Evolutionary conservation across 2,888 invertebrate species (phyloP).

Genomic region (Homarus gammarus): DNA sequence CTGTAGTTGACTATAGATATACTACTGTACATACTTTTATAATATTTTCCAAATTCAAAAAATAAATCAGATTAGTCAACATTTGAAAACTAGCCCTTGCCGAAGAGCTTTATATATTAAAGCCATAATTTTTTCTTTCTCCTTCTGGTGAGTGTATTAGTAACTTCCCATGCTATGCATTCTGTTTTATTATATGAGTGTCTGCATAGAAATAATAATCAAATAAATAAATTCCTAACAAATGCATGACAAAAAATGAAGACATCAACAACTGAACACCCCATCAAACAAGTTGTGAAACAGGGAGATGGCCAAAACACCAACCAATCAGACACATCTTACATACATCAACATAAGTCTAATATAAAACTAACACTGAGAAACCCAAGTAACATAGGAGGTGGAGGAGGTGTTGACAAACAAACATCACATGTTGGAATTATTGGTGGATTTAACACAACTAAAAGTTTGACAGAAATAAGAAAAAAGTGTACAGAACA

Average conservation of each 20-base stretch:
- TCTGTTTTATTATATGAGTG: slow-evolving; percentile 12
- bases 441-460: background rate
- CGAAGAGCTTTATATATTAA: slow-evolving; percentile 16
- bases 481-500: background rate
- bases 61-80: background rate
- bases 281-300: slow-evolving; percentile 27
- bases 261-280: slow-evolving; percentile 42
- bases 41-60: background rate
- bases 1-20: no score
- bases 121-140: slow-evolving; percentile 6
- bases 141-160: background rate
- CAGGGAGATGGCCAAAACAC: slow-evolving; percentile 53
- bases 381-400: slow-evolving; percentile 28
- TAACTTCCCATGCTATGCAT: slow-evolving; percentile 23
- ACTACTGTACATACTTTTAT: no score
- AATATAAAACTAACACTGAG: slow-evolving; percentile 39
- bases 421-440: slow-evolving; percentile 39
- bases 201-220: slow-evolving; percentile 36
- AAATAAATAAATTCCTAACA: slow-evolving; percentile 32
- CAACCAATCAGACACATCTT: slow-evolving; percentile 46
- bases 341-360: slow-evolving; percentile 36
- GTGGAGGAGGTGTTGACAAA: slow-evolving; percentile 29
- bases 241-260: slow-evolving; percentile 37
- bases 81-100: slow-evolving; percentile 21
- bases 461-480: background rate